Evolutionary conservation across 1,140 invertebrate species (phyloP), one percentile per base, ranked within the genome.

Genomic region (Nephotettix cincticeps): DNA sequence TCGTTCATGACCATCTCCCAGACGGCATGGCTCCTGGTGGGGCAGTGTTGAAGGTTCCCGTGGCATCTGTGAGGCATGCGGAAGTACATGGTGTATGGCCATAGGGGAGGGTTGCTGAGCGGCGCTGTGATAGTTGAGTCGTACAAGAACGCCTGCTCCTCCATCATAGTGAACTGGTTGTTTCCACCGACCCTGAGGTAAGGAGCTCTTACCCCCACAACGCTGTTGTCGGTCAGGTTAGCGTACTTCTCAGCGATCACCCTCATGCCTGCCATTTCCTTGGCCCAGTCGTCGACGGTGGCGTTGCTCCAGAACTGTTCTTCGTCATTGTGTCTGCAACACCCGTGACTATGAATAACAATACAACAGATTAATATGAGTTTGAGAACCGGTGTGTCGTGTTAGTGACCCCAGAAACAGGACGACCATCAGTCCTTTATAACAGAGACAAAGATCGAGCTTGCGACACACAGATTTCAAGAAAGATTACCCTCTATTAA

Each of bases 1-100:
- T 97, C 95, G 79, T 97, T 97, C 91, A 97, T 94, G n/a, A 97
- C 94, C 93, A 97, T 96, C 83, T 97, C 95, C 95, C 95, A 97
- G 13, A 97, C 94, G 27, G 95, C 94, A 79, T 97, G 95, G 73
- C 86, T 92, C 79, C 94, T 89, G 0, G 95, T 96, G 17, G 95
- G 95, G 78, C 95, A 97, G 77, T 91, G 94, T 80, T 97, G 95
- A 29, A 94, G 83, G 80, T 97, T 96, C 69, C 95, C 95, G 80
- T 97, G 95, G 78, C 95, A 97, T 68, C 92, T 88, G 78, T 96
- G 95, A 0, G 95, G 95, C 94, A 97, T 97, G 69, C 94, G 88
- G 88, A 96, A 98, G 86, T 97, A 97, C 89, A 98, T 93, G 71
- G 95, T 98, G 86, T 97, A 98, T 4, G 95, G 96, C 95, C 95